phyloP scores from a whole-genome alignment of 2,888 invertebrate genomes.

The Congeria kusceri region DNA sequence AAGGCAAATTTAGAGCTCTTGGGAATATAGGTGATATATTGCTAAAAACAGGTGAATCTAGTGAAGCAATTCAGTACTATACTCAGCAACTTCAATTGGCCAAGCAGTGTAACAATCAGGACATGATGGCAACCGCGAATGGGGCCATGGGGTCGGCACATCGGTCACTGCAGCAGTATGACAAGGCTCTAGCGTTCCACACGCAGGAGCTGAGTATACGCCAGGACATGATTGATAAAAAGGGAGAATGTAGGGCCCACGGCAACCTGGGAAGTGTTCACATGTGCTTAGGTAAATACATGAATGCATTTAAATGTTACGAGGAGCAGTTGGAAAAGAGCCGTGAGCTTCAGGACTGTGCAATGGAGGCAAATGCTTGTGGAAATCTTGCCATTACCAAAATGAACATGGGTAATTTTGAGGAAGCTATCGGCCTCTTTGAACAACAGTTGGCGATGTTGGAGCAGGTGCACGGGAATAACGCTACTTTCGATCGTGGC shows the following conservation, averaged over 20 bases:
- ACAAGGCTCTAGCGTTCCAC: constrained; percentile 96
- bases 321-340: constrained; percentile 83
- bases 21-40: constrained; percentile 98
- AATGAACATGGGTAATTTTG: constrained; percentile 97
- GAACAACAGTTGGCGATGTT: constrained; percentile 96
- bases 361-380: constrained; percentile 96
- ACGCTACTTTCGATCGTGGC: constrained; percentile 91
- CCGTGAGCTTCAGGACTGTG: constrained; percentile 93
- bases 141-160: constrained; percentile 96
- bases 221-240: constrained; percentile 95
- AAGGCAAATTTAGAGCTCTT: constrained; percentile 92
- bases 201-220: constrained; percentile 96
- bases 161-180: constrained; percentile 92
- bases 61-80: constrained; percentile 97
- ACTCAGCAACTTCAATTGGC: constrained; percentile 95
- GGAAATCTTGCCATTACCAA: constrained; percentile 97
- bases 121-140: constrained; percentile 95
- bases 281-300: constrained; percentile 82
- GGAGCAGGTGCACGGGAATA: constrained; percentile 90
- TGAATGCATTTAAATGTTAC: constrained; percentile 82
- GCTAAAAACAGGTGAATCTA: constrained; percentile 94
- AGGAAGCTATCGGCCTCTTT: constrained; percentile 95
- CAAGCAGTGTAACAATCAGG: constrained; percentile 91
- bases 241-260: constrained; percentile 96
- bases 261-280: constrained; percentile 92